These are phyloP conservation scores for Aphidius colemani DNA, from an alignment of 2,888 invertebrate species.

Conservation along the genomic window DNA sequence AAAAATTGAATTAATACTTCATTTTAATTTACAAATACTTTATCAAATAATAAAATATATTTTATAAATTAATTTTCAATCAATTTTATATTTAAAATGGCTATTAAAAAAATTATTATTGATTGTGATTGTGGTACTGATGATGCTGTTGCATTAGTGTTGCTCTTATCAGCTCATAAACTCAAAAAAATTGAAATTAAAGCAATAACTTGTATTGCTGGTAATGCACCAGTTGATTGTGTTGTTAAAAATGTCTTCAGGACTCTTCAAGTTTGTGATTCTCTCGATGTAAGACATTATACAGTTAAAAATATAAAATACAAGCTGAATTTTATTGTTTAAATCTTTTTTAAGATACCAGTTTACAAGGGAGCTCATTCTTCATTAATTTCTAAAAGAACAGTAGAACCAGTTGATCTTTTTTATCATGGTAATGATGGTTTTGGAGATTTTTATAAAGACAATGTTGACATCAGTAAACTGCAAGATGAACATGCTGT, in stretches of 20 bases:
- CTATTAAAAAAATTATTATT: conserved; percentile 58
- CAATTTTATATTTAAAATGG: conserved; percentile 29
- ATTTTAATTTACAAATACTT: no score
- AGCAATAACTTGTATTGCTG: conserved; percentile 76
- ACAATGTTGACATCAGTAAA: conserved; percentile 59
- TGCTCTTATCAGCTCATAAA: conserved; percentile 64
- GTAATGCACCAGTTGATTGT: conserved; percentile 74
- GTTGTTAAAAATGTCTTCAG: conserved; percentile 73
- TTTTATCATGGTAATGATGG: conserved; percentile 73
- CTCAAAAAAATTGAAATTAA: conserved; percentile 63
- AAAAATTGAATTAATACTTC: no score
- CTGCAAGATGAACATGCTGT: conserved; percentile 66
- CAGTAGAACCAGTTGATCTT: conserved; percentile 49
- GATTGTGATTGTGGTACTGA: conserved; percentile 71
- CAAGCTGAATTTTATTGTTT: conserved; percentile 9
- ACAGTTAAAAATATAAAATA: not conserved
- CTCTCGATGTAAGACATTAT: conserved; percentile 66
- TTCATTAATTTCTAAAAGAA: conserved; percentile 58
- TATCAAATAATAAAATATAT: not conserved
- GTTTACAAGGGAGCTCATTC: conserved; percentile 69
- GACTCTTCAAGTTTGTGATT: conserved; percentile 66
- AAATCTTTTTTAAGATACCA: conserved; percentile 65
- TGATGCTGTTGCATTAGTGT: conserved; percentile 68
- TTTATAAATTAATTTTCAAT: not conserved
- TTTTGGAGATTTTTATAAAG: conserved; percentile 68